These are phyloP conservation scores for Ischnus inquisitorius DNA, from an alignment of 2,888 invertebrate species.

Conservation along the genomic window DNA sequence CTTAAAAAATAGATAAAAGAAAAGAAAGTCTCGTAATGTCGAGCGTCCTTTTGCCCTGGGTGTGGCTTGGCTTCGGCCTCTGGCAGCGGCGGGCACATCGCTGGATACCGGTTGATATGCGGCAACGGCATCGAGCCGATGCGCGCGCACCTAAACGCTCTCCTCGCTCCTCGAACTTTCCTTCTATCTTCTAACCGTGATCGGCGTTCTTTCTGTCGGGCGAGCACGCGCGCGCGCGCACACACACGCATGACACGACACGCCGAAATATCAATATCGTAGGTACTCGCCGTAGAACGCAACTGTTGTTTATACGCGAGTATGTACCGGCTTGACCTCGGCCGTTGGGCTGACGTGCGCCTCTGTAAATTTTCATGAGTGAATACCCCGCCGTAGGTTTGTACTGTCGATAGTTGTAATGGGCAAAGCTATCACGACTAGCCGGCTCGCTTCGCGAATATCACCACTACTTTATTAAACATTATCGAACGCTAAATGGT, in stretches of 20 bases:
- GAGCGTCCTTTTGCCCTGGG: conserved; percentile 73
- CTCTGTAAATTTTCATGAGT: conserved; percentile 59
- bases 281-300: conserved; percentile 7
- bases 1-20: background rate
- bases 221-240: conserved; percentile 15
- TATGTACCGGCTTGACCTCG: conserved; percentile 36
- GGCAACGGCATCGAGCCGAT: conserved; percentile 82
- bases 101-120: conserved; percentile 78
- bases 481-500: background rate
- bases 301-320: conserved; percentile 30
- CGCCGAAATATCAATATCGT: conserved; percentile 31
- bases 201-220: conserved; percentile 49
- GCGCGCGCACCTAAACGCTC: conserved; percentile 81
- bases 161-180: conserved; percentile 43
- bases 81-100: conserved; percentile 36
- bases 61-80: conserved; percentile 78
- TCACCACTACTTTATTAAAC: background rate
- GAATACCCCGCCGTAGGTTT: background rate
- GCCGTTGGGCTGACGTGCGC: conserved; percentile 17
- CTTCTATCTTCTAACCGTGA: conserved; percentile 36
- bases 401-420: background rate
- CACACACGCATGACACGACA: no score
- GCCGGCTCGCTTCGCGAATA: background rate
- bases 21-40: conserved; percentile 38
- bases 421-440: background rate